Percentiles rank a stretch among this genome's conserved stretches.
phyloP scores from a whole-genome alignment of 2,888 invertebrate species.

The Theodoxus fluviatilis region DNA sequence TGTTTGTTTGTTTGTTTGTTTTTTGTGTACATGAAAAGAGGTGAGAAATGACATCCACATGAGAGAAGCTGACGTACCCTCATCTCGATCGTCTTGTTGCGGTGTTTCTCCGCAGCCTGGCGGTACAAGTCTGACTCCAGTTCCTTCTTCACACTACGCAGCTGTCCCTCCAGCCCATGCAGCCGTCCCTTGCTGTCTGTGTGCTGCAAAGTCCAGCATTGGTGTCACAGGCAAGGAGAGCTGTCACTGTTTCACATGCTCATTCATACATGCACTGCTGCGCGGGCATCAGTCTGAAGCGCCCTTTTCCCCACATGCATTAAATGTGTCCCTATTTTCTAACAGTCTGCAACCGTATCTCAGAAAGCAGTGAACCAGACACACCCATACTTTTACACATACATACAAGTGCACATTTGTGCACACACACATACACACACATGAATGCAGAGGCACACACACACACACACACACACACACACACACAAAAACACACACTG shows the following conservation, averaged over 20 bases:
- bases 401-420: too few species aligned
- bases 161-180: slow-evolving; percentile 62
- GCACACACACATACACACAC: too few species aligned
- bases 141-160: slow-evolving; percentile 68
- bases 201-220: slow-evolving; percentile 38
- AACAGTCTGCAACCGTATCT: too few species aligned
- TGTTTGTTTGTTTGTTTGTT: too few species aligned
- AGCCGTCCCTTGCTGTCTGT: slow-evolving; percentile 51
- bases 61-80: slow-evolving; percentile 40
- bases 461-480: too few species aligned
- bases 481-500: too few species aligned
- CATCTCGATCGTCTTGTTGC: slow-evolving; percentile 73
- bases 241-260: background rate
- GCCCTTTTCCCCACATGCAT: too few species aligned
- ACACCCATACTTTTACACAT: too few species aligned
- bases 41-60: background rate
- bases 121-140: slow-evolving; percentile 74
- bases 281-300: background rate
- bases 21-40: too few species aligned
- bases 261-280: background rate
- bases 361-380: too few species aligned
- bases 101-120: slow-evolving; percentile 76
- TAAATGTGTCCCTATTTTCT: too few species aligned
- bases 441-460: too few species aligned
- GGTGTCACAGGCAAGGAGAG: background rate